phyloP scores from a whole-genome alignment of 2,797 vertebrate species.

The Denticeps clupeoides region DNA sequence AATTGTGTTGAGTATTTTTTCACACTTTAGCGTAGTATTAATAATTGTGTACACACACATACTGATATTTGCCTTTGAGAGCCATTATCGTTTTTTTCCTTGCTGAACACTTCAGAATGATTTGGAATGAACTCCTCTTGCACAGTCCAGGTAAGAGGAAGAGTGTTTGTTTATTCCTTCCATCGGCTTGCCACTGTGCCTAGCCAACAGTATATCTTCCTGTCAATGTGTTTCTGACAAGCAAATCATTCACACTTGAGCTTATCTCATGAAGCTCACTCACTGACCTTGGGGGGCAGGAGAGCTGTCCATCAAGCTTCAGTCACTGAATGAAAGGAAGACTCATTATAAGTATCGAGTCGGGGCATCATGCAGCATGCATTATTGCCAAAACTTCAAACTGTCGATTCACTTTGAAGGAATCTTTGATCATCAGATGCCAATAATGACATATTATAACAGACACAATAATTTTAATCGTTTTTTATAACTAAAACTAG shows the following conservation, averaged over 20 bases:
- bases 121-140: not conserved
- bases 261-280: constrained; percentile 24
- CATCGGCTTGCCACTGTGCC: not conserved
- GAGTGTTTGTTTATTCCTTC: not conserved
- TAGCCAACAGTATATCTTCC: constrained; percentile 1
- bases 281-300: constrained; percentile 22
- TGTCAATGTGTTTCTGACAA: constrained; percentile 11
- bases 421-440: too few species aligned
- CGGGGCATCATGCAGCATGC: too few species aligned
- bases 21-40: too few species aligned
- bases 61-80: not conserved
- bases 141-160: not conserved
- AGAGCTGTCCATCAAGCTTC: not conserved
- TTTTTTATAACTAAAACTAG: too few species aligned
- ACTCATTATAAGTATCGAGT: too few species aligned
- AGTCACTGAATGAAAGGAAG: too few species aligned
- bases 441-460: too few species aligned
- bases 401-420: too few species aligned
- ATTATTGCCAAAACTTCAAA: too few species aligned
- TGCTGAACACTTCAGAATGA: too few species aligned
- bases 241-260: constrained; percentile 32
- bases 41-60: constrained; percentile 22
- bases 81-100: not conserved
- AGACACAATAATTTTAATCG: too few species aligned
- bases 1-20: constrained; percentile 41